Evolutionary conservation across 2,888 invertebrate species (phyloP).

Genomic region (Parascotia fuliginaria): DNA sequence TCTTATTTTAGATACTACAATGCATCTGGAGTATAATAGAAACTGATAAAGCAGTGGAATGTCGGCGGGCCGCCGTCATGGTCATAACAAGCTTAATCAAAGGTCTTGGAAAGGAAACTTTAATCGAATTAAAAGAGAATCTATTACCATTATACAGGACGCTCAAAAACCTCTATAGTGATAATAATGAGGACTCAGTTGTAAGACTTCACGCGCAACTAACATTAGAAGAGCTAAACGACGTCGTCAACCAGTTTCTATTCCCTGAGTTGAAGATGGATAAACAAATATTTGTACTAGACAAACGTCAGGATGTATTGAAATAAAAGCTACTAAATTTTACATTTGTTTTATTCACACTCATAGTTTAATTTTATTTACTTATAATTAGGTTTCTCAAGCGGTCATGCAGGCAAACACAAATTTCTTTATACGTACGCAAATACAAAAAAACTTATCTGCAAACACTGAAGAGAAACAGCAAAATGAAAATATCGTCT

Average conservation of each 20-base stretch:
- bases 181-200: conserved; percentile 87
- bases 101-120: conserved; percentile 90
- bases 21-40: conserved; percentile 89
- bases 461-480: no score
- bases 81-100: conserved; percentile 90
- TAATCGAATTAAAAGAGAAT: conserved; percentile 88
- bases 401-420: conserved; percentile 16
- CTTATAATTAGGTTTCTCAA: conserved; percentile 29
- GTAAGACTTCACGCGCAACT: conserved; percentile 90
- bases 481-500: no score
- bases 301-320: conserved; percentile 41
- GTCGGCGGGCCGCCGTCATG: conserved; percentile 92
- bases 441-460: no score
- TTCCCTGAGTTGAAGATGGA: conserved; percentile 85
- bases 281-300: conserved; percentile 81
- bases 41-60: conserved; percentile 89
- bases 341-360: conserved; percentile 50
- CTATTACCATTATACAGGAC: conserved; percentile 89
- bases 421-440: conserved; percentile 14
- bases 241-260: conserved; percentile 87
- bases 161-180: conserved; percentile 87
- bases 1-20: conserved; percentile 87
- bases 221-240: conserved; percentile 91
- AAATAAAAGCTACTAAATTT: conserved; percentile 56
- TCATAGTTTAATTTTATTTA: conserved; percentile 26